Evolutionary conservation across 2,888 invertebrate genomes (phyloP).

Genomic region (Dolichomitus sp.): DNA sequence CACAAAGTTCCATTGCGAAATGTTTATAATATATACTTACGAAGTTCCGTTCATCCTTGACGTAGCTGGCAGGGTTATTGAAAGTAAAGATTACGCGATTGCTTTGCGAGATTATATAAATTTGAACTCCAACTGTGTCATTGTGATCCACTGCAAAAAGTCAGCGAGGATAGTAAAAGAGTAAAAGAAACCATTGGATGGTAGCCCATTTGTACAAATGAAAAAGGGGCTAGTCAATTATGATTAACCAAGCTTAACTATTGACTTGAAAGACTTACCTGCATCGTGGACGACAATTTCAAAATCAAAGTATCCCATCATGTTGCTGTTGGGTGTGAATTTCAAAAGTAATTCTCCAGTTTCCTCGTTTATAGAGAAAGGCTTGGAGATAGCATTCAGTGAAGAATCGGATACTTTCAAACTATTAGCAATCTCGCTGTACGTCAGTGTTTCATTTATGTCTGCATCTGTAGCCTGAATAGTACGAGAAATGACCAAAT

Average conservation of each 20-base stretch:
- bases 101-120: conserved; percentile 88
- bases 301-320: conserved; percentile 90
- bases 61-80: conserved; percentile 86
- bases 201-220: no score
- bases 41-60: conserved; percentile 85
- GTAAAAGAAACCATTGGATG: no score
- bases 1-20: neutral
- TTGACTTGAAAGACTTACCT: conserved; percentile 73
- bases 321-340: conserved; percentile 87
- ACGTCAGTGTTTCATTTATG: conserved; percentile 84
- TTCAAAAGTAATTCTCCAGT: conserved; percentile 87
- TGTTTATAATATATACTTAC: conserved; percentile 85
- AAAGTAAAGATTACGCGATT: conserved; percentile 89
- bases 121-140: conserved; percentile 87
- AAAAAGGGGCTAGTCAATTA: neutral
- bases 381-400: conserved; percentile 83
- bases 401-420: conserved; percentile 83
- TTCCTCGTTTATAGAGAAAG: conserved; percentile 84
- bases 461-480: conserved; percentile 89
- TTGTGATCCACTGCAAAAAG: conserved; percentile 83
- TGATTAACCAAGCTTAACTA: neutral
- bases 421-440: conserved; percentile 81
- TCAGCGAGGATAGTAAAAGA: neutral
- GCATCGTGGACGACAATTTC: conserved; percentile 87
- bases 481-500: neutral